These are phyloP conservation scores for Standfussiana lucernea DNA, from an alignment of 2,888 invertebrate genomes.

Conservation along the genomic window DNA sequence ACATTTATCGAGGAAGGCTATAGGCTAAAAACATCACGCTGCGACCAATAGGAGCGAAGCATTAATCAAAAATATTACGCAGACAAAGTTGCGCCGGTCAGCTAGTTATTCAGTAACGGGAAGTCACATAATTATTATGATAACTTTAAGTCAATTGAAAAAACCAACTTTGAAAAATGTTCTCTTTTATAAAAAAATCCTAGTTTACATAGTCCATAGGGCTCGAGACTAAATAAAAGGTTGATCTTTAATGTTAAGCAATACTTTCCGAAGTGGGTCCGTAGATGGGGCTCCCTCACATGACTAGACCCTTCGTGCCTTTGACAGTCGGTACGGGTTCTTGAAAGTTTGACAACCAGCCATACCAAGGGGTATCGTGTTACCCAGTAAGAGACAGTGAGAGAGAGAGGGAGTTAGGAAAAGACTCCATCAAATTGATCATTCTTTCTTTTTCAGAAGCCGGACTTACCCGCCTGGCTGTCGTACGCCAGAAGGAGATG, in stretches of 20 bases:
- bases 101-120: too few relatives aligned
- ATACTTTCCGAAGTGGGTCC: neutral
- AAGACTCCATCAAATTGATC: neutral
- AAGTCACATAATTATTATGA: too few relatives aligned
- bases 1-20: too few relatives aligned
- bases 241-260: neutral
- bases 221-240: neutral
- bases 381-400: too few relatives aligned
- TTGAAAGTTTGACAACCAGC: neutral
- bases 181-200: neutral
- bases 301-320: too few relatives aligned
- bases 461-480: constrained; percentile 90
- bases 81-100: too few relatives aligned
- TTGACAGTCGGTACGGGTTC: neutral
- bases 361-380: neutral
- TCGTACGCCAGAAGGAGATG: constrained; percentile 99
- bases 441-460: constrained; percentile 81
- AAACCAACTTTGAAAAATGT: neutral
- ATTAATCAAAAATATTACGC: too few relatives aligned
- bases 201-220: neutral
- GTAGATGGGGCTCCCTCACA: neutral
- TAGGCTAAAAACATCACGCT: too few relatives aligned
- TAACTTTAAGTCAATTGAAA: too few relatives aligned
- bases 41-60: too few relatives aligned
- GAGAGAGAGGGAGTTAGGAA: too few relatives aligned